Percentiles rank a stretch among this genome's conserved stretches.
These are phyloP conservation scores for Octomys mimax DNA, from an alignment of 2,797 vertebrate species.

Conservation along the genomic window DNA sequence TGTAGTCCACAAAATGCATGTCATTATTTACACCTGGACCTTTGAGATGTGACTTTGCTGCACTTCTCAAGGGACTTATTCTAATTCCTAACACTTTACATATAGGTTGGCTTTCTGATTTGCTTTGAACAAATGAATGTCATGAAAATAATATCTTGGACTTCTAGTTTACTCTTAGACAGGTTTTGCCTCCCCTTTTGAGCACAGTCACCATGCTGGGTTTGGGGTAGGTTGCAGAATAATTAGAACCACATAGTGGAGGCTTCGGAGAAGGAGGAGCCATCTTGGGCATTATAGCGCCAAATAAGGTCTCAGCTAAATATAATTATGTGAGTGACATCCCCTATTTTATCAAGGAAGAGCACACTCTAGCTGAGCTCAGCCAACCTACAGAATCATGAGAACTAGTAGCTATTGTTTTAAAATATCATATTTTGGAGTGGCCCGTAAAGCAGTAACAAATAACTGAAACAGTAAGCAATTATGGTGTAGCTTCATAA, in stretches of 20 bases:
- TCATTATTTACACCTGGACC: background rate
- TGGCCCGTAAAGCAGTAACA: background rate
- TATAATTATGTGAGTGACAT: background rate
- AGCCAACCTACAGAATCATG: background rate
- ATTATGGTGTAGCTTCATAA: background rate
- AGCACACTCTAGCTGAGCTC: background rate
- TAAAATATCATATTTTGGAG: background rate
- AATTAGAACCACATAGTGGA: background rate
- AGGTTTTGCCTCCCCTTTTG: background rate
- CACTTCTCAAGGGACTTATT: background rate
- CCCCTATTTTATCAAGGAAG: background rate
- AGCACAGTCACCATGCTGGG: background rate
- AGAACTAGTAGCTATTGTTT: background rate
- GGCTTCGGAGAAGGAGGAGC: background rate
- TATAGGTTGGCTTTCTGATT: background rate
- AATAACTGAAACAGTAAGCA: background rate
- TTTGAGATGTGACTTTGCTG: background rate
- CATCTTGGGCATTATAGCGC: background rate
- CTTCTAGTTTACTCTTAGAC: background rate
- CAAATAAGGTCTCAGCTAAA: background rate
- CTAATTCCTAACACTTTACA: background rate
- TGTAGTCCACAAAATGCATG: background rate
- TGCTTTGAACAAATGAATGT: background rate
- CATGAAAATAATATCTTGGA: background rate
- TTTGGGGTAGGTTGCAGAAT: background rate